Percentiles rank a stretch among this genome's conserved stretches.
Conservation (phyloP, 1,140 invertebrate species). For the Zaprionus gabonicus region DNA sequence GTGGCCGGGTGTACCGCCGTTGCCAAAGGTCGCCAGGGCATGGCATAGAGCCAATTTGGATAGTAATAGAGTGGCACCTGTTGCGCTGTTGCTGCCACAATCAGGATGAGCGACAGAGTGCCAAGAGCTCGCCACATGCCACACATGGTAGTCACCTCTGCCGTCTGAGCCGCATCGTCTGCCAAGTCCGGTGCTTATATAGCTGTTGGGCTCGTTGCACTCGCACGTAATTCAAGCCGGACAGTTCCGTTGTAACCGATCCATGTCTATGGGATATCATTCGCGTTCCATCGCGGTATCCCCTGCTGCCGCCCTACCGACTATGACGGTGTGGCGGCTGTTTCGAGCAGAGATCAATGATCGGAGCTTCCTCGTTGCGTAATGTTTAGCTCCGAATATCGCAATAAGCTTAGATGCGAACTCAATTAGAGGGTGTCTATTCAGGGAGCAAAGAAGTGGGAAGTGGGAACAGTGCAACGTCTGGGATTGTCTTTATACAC, state of each 20-base stretch:
- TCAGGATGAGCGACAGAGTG: not conserved
- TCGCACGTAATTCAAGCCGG: constrained; percentile 24
- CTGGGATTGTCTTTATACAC: no score
- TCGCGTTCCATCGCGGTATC: not conserved
- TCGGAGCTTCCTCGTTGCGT: no score
- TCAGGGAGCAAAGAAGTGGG: no score
- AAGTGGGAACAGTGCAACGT: no score
- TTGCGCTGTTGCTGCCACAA: constrained; percentile 1
- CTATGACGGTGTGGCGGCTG: no score
- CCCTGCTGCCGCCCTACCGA: no score
- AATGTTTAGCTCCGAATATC: no score
- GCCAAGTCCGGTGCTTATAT: constrained; percentile 23
- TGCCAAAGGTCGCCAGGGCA: constrained; percentile 34
- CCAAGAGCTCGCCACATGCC: constrained; percentile 1
- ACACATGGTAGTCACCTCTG: not conserved
- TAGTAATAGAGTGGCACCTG: constrained; percentile 17
- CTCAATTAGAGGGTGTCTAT: no score
- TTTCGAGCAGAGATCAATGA: no score
- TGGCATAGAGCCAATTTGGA: constrained; percentile 29
- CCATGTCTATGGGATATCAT: constrained; percentile 10
- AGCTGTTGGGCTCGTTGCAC: not conserved
- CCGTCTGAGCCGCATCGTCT: not conserved
- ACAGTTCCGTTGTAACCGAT: constrained; percentile 42
- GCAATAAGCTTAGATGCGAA: no score
- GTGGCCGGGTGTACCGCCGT: not conserved